Percentiles rank a stretch among this genome's conserved stretches.
Conservation (phyloP, 2,113 vertebrate species). For the Nothocercus nigrocapillus region DNA sequence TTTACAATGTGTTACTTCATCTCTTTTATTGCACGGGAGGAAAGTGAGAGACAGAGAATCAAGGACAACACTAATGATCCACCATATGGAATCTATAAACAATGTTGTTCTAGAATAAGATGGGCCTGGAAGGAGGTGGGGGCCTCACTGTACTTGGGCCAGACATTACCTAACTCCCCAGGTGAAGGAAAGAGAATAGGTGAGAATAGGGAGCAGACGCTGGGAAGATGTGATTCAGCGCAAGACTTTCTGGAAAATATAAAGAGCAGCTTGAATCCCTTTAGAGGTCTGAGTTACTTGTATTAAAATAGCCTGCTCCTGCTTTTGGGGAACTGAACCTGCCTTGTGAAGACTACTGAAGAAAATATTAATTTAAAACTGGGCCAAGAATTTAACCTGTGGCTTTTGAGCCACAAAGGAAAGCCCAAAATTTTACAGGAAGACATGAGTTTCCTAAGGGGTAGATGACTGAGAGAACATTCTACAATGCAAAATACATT, state of each 20-base stretch:
- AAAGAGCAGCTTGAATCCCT: slow-evolving; percentile 40
- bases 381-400: neutral
- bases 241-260: slow-evolving; percentile 46
- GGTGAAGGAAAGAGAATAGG: slow-evolving; percentile 48
- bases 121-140: neutral
- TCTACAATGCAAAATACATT: neutral
- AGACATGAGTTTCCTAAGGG: neutral
- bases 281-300: neutral
- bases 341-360: neutral
- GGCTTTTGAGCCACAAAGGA: neutral
- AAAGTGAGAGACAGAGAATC: slow-evolving; percentile 63
- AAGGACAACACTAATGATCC: slow-evolving; percentile 34
- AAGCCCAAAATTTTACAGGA: neutral
- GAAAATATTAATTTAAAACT: neutral
- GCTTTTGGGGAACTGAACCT: neutral
- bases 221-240: neutral
- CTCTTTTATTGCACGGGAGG: slow-evolving; percentile 47
- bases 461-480: neutral
- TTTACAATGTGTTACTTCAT: slow-evolving; percentile 61
- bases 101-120: slow-evolving; percentile 46
- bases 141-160: slow-evolving; percentile 1
- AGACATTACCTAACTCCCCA: slow-evolving; percentile 62
- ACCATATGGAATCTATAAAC: slow-evolving; percentile 69
- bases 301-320: neutral
- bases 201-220: slow-evolving; percentile 59